A percentile compares a stretch with the other conserved stretches of the same genome.
Evolutionary conservation across 2,888 invertebrate genomes (phyloP).

Genomic region (Protophormia terraenovae): DNA sequence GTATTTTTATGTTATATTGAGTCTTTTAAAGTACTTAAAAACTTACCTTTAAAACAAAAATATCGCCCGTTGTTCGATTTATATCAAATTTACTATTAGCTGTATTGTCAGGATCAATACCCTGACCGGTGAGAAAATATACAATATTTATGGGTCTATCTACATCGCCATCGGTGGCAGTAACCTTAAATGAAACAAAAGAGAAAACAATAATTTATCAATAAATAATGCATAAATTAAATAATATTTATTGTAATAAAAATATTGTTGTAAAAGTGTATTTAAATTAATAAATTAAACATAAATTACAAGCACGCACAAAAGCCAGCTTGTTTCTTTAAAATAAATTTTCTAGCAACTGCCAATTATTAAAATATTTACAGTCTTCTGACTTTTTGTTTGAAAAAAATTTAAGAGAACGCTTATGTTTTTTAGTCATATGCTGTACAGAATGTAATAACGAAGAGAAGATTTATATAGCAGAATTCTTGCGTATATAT

Average conservation of each 20-base stretch:
- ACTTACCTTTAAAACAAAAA: conserved; percentile 93
- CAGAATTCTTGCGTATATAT: too few relatives aligned
- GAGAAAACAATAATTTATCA: background rate
- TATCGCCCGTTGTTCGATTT: conserved; percentile 95
- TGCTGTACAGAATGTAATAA: too few relatives aligned
- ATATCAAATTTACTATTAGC: conserved; percentile 97
- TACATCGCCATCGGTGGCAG: conserved; percentile 95
- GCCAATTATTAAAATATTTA: background rate
- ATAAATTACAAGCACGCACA: conserved; percentile 21
- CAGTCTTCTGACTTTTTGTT: background rate
- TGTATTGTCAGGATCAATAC: conserved; percentile 95
- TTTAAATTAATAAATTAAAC: conserved; percentile 33
- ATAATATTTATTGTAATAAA: background rate
- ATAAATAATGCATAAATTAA: background rate
- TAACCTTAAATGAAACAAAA: conserved; percentile 85
- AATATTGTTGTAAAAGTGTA: background rate
- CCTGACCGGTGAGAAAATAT: conserved; percentile 95
- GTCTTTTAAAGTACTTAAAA: too few relatives aligned
- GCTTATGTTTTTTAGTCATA: too few relatives aligned
- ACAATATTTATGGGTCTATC: conserved; percentile 95
- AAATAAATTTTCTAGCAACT: background rate
- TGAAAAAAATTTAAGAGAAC: too few relatives aligned
- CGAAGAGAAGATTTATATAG: too few relatives aligned
- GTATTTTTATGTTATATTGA: too few relatives aligned
- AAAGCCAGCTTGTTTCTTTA: background rate